Evolutionary conservation across 2,888 invertebrate species (phyloP), one percentile per base, ranked within the genome.

Genomic region (Thysanoteuthis rhombus): DNA sequence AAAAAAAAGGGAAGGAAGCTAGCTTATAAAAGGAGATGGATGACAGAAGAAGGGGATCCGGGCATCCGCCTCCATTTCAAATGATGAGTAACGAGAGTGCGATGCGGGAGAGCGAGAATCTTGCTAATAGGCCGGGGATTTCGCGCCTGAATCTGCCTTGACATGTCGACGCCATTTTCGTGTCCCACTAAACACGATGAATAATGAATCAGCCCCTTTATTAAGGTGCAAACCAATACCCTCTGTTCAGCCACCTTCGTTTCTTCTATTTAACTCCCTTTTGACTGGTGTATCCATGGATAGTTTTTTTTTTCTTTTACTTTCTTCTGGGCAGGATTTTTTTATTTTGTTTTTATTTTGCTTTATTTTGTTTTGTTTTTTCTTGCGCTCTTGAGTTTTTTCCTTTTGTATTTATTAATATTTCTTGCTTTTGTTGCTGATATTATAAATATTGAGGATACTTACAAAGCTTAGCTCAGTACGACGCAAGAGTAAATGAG

Each of bases 111-210:
- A 75, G 75, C 75, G 75, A 75, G n/a, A 75, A 36, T 75, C 75
- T 36, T n/a, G 75, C 75, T 75, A n/a, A 75, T 75, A 75, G n/a
- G n/a, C 75, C 75, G 75, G 36, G 75, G 75, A 75, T 75, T 36
- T 75, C 75, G n/a, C 75, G 75, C 75, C n/a, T 12, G 36, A 75
- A 75, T 75, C 75, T 75, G 75, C 75, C 12, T 75, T 75, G 75
- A n/a, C 75, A 75, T 75, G 75, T 75, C 75, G n/a, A n/a, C 75
- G 75, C 19, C 75, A n/a, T 36, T 75, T 75, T 16, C 36, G n/a
- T 75, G n/a, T n/a, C n/a, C 75, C 75, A n/a, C n/a, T 75, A 75
- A 75, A 75, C n/a, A 75, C 75, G 75, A 75, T 75, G n/a, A 75
- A 75, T 75, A 75, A 75, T 75, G 75, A 75, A 75, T 75, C 75